Conservation (phyloP, 1,140 invertebrate species). For the Brachionus calyciflorus region DNA sequence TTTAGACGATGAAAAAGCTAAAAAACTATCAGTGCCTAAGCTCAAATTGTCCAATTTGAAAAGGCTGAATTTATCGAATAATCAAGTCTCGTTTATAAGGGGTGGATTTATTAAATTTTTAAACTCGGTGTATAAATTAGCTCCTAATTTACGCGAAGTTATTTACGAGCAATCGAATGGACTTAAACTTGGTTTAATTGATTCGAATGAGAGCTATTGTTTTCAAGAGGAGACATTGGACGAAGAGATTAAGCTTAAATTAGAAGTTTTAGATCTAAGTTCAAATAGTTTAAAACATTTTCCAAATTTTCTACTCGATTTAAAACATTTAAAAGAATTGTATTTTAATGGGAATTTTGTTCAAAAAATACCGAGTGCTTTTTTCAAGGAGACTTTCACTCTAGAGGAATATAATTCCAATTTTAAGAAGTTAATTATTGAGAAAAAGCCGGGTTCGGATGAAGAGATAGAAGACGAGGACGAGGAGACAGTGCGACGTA, state of each 20-base stretch:
- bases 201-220: neutral
- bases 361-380: neutral
- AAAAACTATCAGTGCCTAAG: neutral
- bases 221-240: neutral
- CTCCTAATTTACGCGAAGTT: neutral
- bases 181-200: neutral
- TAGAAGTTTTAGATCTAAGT: conserved; percentile 12
- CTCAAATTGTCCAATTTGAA: neutral
- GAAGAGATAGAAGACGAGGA: neutral
- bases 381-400: conserved; percentile 8
- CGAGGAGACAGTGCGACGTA: neutral
- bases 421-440: conserved; percentile 1
- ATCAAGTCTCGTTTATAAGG: neutral
- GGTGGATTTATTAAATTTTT: conserved; percentile 31
- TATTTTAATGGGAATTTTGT: conserved; percentile 42
- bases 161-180: neutral
- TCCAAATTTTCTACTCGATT: conserved; percentile 30
- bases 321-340: conserved; percentile 26
- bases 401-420: neutral
- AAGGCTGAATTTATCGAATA: neutral
- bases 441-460: neutral
- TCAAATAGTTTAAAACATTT: neutral
- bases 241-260: neutral
- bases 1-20: conserved; percentile 7
- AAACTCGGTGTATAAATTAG: neutral